Percentiles rank a stretch among this genome's conserved stretches.
These are phyloP conservation scores for Scaptomyza caliginosa DNA, from an alignment of 2,888 invertebrate species.

Conservation along the genomic window DNA sequence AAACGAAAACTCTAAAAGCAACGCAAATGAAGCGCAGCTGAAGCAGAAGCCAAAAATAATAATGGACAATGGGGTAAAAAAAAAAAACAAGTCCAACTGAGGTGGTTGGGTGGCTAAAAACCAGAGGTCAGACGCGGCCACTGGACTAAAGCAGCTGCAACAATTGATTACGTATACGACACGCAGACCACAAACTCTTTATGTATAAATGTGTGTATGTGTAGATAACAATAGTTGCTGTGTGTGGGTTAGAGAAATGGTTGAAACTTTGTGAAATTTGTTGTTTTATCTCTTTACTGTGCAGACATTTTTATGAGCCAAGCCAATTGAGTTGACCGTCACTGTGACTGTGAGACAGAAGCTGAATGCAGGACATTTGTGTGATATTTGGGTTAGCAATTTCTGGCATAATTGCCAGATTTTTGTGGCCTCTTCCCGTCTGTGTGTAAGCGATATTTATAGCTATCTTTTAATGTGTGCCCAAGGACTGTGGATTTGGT, in stretches of 20 bases:
- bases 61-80: conserved; percentile 35
- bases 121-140: conserved; percentile 41
- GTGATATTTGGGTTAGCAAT: conserved; percentile 21
- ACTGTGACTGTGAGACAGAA: conserved; percentile 51
- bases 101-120: conserved; percentile 11
- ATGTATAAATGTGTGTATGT: background rate
- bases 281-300: conserved; percentile 32
- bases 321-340: conserved; percentile 14
- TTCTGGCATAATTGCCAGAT: conserved; percentile 54
- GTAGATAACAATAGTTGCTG: conserved; percentile 48
- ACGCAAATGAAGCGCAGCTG: conserved; percentile 46
- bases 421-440: conserved; percentile 41
- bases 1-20: conserved; percentile 13
- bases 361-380: conserved; percentile 31
- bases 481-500: background rate
- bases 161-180: conserved; percentile 77
- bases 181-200: conserved; percentile 52
- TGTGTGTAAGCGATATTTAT: conserved; percentile 44
- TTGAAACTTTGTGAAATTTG: conserved; percentile 41
- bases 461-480: conserved; percentile 17
- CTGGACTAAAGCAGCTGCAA: conserved; percentile 55
- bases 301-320: conserved; percentile 73
- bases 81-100: conserved; percentile 5
- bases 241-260: conserved; percentile 10
- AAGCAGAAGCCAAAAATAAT: conserved; percentile 54